Percentiles rank a stretch among this genome's conserved stretches.
Evolutionary conservation across 2,797 vertebrate genomes (phyloP).

Genomic region (Botia almorhae): DNA sequence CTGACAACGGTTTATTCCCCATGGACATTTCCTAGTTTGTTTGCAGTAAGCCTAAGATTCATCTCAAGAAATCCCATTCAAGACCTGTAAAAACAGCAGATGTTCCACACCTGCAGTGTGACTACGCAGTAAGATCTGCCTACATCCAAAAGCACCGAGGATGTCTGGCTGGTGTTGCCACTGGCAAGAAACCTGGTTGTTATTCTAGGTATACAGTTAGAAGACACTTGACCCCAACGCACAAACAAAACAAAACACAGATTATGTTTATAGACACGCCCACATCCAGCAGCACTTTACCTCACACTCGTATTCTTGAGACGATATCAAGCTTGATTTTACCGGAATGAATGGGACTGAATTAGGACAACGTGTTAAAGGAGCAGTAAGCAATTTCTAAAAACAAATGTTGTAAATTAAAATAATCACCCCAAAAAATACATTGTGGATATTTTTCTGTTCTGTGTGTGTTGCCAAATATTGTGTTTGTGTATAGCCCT

Average conservation of each 20-base stretch:
- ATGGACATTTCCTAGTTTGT: slow-evolving; percentile 32
- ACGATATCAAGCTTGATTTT: neutral
- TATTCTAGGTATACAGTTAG: slow-evolving; percentile 5
- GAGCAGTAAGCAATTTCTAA: no score
- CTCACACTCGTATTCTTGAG: neutral
- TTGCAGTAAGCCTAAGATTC: slow-evolving; percentile 24
- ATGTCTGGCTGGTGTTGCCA: slow-evolving; percentile 1
- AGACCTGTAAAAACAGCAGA: slow-evolving; percentile 50
- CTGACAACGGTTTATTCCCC: slow-evolving; percentile 56
- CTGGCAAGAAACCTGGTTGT: neutral
- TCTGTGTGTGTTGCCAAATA: no score
- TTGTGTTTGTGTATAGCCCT: no score
- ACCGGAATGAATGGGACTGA: no score
- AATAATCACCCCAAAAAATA: no score
- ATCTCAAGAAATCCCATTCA: slow-evolving; percentile 45
- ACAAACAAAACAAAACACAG: slow-evolving; percentile 20
- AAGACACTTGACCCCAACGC: slow-evolving; percentile 15
- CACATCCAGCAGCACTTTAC: slow-evolving; percentile 15
- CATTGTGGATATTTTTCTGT: no score
- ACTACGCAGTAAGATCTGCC: neutral
- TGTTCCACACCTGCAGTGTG: slow-evolving; percentile 30
- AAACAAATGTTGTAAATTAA: no score
- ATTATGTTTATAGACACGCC: slow-evolving; percentile 5
- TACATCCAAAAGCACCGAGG: neutral
- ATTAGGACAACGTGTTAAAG: no score